A percentile compares a stretch with the other conserved stretches of the same genome.
Evolutionary conservation across 1,140 invertebrate species (phyloP).

Genomic region (Maconellicoccus hirsutus): DNA sequence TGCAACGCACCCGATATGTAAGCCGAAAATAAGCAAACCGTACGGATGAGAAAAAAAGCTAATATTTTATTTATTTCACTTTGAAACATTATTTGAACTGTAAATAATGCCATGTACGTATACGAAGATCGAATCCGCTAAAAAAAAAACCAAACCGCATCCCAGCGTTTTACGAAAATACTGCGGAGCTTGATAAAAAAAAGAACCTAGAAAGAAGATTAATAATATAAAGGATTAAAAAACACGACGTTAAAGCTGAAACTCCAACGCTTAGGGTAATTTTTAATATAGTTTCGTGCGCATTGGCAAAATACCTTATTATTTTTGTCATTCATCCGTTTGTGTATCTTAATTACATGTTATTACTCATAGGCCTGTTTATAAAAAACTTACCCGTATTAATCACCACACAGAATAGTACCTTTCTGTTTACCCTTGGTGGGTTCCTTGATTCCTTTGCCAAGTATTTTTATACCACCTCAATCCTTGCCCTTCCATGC

Average conservation of each 20-base stretch:
- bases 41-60: not conserved
- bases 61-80: conserved; percentile 10
- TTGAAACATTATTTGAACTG: conserved; percentile 9
- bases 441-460: too few relatives aligned
- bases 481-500: too few relatives aligned
- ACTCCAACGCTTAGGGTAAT: not conserved
- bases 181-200: too few relatives aligned
- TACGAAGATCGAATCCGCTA: too few relatives aligned
- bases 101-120: not conserved
- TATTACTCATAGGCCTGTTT: conserved; percentile 15
- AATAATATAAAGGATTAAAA: not conserved
- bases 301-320: conserved; percentile 4
- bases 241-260: not conserved
- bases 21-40: too few relatives aligned
- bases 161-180: too few relatives aligned
- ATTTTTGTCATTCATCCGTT: conserved; percentile 18
- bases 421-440: conserved; percentile 1
- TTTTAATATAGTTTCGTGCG: not conserved
- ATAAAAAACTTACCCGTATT: conserved; percentile 11
- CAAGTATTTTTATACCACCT: too few relatives aligned
- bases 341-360: conserved; percentile 15
- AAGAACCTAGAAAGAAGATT: not conserved
- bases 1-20: not conserved
- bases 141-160: not conserved
- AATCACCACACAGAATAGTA: not conserved